A percentile compares a stretch with the other conserved stretches of the same genome.
Conservation (phyloP, 2,113 vertebrate species). For the Cranoglanis bouderius region DNA sequence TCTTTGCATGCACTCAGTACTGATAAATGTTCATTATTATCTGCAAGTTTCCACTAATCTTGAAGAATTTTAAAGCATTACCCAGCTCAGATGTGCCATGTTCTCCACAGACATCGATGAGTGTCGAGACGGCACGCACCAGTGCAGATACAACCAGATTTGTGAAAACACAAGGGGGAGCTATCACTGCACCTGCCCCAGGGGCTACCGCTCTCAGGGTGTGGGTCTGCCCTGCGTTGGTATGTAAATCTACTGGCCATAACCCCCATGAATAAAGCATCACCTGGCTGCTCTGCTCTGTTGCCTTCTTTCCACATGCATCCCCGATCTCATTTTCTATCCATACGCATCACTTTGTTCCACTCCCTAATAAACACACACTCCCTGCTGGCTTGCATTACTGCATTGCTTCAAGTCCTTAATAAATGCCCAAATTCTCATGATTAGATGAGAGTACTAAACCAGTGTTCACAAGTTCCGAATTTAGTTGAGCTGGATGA, state of each 20-base stretch:
- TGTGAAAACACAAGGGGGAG: constrained; percentile 92
- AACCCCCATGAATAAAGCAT: constrained; percentile 9
- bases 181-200: constrained; percentile 88
- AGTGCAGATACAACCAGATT: constrained; percentile 92
- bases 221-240: constrained; percentile 85
- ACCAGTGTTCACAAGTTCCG: constrained; percentile 37
- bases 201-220: constrained; percentile 87
- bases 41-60: background rate
- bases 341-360: constrained; percentile 39
- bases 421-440: constrained; percentile 42
- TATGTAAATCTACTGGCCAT: constrained; percentile 67
- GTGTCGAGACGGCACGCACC: constrained; percentile 88
- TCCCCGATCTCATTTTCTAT: constrained; percentile 8
- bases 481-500: background rate
- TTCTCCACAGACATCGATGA: constrained; percentile 85
- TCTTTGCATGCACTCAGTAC: background rate
- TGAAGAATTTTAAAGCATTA: background rate
- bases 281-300: constrained; percentile 39
- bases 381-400: constrained; percentile 49
- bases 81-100: background rate
- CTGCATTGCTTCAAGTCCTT: constrained; percentile 31
- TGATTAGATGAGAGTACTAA: constrained; percentile 4
- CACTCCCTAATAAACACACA: constrained; percentile 33
- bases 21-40: background rate
- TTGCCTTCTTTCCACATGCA: constrained; percentile 17